Conservation (phyloP, 2,888 invertebrate species). For the Blastobasis adustella region DNA sequence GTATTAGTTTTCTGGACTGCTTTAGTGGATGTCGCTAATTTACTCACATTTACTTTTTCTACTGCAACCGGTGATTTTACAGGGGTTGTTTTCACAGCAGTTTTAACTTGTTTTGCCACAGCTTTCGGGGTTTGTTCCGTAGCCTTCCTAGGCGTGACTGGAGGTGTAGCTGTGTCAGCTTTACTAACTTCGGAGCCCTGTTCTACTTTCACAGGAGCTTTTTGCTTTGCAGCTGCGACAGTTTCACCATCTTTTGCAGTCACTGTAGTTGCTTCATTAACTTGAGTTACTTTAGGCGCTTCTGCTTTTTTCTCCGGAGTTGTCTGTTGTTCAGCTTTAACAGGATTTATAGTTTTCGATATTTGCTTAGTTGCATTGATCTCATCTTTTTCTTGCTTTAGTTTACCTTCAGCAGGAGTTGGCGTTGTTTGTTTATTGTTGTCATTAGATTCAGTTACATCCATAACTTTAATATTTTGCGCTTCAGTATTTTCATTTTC, state of each 20-base stretch:
- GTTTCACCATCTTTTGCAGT: neutral
- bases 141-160: too few relatives aligned
- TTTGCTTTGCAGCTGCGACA: neutral
- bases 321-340: neutral
- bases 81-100: too few relatives aligned
- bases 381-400: neutral
- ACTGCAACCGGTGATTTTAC: too few relatives aligned
- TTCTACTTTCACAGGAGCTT: neutral
- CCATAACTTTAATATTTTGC: slow-evolving; percentile 2
- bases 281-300: neutral
- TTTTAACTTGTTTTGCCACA: too few relatives aligned
- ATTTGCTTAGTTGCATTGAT: neutral
- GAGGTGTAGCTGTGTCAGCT: slow-evolving; percentile 2
- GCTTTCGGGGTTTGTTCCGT: too few relatives aligned
- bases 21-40: too few relatives aligned
- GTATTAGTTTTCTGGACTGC: too few relatives aligned
- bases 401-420: neutral
- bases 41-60: too few relatives aligned
- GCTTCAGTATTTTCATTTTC: slow-evolving; percentile 1
- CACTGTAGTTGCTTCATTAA: neutral
- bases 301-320: too few relatives aligned
- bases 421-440: neutral
- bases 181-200: neutral
- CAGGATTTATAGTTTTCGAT: neutral
- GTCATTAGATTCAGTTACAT: slow-evolving; percentile 1